Evolutionary conservation across 2,888 invertebrate genomes (phyloP).

Genomic region (Branchipolynoe longqiensis): DNA sequence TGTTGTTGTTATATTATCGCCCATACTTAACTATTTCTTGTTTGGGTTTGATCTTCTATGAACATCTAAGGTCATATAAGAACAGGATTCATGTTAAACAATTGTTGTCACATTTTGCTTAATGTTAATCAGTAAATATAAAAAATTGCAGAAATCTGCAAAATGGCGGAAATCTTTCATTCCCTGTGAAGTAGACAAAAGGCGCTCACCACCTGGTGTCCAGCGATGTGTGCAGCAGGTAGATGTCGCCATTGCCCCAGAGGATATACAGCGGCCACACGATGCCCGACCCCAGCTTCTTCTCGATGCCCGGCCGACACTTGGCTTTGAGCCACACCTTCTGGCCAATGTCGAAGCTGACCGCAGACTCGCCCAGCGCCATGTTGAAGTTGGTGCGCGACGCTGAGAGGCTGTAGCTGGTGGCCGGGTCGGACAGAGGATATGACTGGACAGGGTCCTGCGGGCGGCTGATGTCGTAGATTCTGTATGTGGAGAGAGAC

Average conservation of each 20-base stretch:
- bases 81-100: too few relatives aligned
- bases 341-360: slow-evolving; percentile 92
- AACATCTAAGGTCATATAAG: too few relatives aligned
- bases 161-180: too few relatives aligned
- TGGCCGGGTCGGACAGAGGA: slow-evolving; percentile 42
- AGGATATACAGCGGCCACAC: slow-evolving; percentile 90
- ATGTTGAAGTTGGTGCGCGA: background rate
- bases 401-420: slow-evolving; percentile 25
- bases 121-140: too few relatives aligned
- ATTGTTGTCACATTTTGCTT: too few relatives aligned
- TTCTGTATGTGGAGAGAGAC: slow-evolving; percentile 74
- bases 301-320: background rate
- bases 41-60: too few relatives aligned
- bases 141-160: too few relatives aligned
- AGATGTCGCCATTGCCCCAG: slow-evolving; percentile 92
- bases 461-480: slow-evolving; percentile 78
- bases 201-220: slow-evolving; percentile 67
- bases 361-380: slow-evolving; percentile 91
- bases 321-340: slow-evolving; percentile 76
- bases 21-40: too few relatives aligned
- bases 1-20: too few relatives aligned
- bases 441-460: slow-evolving; percentile 74
- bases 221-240: slow-evolving; percentile 80
- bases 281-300: slow-evolving; percentile 62
- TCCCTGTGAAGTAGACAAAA: too few relatives aligned